Percentiles rank a stretch among this genome's conserved stretches.
phyloP scores from a whole-genome alignment of 92 coral and sea anemone genomes.

The Phenganax subtilis region DNA sequence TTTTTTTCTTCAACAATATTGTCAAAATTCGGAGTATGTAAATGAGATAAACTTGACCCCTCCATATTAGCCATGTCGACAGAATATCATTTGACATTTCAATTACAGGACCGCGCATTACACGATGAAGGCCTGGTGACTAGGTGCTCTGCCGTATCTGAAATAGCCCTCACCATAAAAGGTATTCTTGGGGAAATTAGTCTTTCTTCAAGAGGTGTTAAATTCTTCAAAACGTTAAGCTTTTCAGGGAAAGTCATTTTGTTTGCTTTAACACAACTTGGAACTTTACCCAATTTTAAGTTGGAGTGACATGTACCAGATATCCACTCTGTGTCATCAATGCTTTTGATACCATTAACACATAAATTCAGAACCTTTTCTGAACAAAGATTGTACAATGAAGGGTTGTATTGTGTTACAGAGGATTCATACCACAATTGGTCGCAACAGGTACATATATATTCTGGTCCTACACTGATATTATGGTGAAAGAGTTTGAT shows the following conservation, averaged over 20 bases:
- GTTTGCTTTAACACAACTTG: slow-evolving; percentile 51
- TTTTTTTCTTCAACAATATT: no score
- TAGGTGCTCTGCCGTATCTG: no score
- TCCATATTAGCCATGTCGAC: no score
- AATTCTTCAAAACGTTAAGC: slow-evolving; percentile 16
- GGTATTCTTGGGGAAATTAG: no score
- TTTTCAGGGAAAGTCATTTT: slow-evolving; percentile 48
- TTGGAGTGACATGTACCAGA: slow-evolving; percentile 45
- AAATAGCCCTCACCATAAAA: no score
- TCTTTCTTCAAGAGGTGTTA: no score
- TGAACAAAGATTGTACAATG: slow-evolving; percentile 21
- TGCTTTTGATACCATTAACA: slow-evolving; percentile 38
- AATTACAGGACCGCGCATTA: no score
- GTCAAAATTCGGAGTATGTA: no score
- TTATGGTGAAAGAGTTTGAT: background rate
- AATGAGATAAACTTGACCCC: no score
- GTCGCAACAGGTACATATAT: slow-evolving; percentile 47
- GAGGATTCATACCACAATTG: slow-evolving; percentile 47
- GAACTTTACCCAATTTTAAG: slow-evolving; percentile 39
- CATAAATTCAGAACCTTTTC: slow-evolving; percentile 18
- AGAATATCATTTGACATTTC: no score
- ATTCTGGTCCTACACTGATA: slow-evolving; percentile 39
- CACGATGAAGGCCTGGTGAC: no score
- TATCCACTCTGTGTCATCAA: slow-evolving; percentile 46
- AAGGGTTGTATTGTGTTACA: slow-evolving; percentile 25